These are phyloP conservation scores for Hypsopygia costalis DNA, from an alignment of 2,888 invertebrate genomes.

Conservation along the genomic window DNA sequence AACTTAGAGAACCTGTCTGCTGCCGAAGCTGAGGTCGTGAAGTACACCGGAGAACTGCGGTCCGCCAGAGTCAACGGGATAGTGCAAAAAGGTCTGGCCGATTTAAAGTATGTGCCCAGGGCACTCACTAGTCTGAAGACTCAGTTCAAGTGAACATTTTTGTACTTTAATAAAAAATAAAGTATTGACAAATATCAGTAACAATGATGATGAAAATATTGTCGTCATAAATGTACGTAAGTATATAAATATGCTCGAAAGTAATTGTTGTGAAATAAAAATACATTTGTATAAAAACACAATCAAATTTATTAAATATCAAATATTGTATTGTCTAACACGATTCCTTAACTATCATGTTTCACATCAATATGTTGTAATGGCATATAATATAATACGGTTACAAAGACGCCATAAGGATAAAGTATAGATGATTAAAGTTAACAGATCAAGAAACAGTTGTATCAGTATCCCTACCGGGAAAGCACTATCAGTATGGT, in stretches of 20 bases:
- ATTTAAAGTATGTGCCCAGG: conserved; percentile 51
- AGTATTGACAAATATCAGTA: too few relatives aligned
- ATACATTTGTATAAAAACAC: conserved; percentile 67
- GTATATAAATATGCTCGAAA: too few relatives aligned
- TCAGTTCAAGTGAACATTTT: conserved; percentile 11
- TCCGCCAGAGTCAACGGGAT: conserved; percentile 58
- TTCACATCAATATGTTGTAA: conserved; percentile 74
- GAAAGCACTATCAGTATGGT: too few relatives aligned
- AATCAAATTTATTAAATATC: conserved; percentile 80
- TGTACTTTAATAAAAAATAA: neutral
- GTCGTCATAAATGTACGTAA: too few relatives aligned
- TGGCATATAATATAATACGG: conserved; percentile 60
- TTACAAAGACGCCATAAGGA: conserved; percentile 62
- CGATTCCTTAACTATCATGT: conserved; percentile 78
- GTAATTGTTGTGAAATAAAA: conserved; percentile 22
- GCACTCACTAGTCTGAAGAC: conserved; percentile 32
- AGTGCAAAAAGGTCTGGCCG: conserved; percentile 57
- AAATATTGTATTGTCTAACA: conserved; percentile 81
- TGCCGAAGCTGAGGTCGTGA: conserved; percentile 55
- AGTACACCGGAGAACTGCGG: conserved; percentile 52
- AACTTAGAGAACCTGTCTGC: conserved; percentile 63
- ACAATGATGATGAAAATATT: neutral
- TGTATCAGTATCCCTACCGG: too few relatives aligned
- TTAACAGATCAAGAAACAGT: conserved; percentile 14
- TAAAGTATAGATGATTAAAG: conserved; percentile 34